Conservation (phyloP, 2,888 invertebrate species). For the Caenorhabditis zanzibari region DNA sequence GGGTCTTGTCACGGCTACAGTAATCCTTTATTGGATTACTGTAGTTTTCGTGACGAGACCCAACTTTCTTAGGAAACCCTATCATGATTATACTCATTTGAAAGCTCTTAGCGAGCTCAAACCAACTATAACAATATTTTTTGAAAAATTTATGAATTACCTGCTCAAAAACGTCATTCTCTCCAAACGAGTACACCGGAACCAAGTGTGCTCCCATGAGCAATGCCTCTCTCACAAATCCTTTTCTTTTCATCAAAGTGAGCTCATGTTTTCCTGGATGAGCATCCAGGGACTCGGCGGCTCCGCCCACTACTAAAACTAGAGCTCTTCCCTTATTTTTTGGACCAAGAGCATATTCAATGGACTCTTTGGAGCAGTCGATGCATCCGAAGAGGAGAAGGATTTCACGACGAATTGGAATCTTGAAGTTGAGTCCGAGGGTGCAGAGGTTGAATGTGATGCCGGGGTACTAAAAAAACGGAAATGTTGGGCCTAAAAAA, state of each 20-base stretch:
- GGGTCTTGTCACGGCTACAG: not conserved
- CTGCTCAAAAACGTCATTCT: slow-evolving; percentile 84
- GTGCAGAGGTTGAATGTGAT: slow-evolving; percentile 21
- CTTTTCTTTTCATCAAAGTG: slow-evolving; percentile 62
- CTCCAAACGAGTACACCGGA: slow-evolving; percentile 85
- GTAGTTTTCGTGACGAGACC: not conserved
- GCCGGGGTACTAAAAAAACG: slow-evolving; percentile 15
- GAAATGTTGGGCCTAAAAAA: too few species aligned
- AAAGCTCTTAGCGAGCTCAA: not conserved
- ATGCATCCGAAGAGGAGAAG: slow-evolving; percentile 84
- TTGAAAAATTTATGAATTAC: slow-evolving; percentile 1
- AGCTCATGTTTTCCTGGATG: slow-evolving; percentile 86
- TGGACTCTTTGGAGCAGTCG: slow-evolving; percentile 62
- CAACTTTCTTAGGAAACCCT: not conserved
- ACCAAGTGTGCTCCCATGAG: slow-evolving; percentile 83
- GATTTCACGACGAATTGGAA: slow-evolving; percentile 81
- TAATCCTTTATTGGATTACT: not conserved
- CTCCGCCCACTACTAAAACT: slow-evolving; percentile 86
- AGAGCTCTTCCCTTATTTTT: slow-evolving; percentile 51
- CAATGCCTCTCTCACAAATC: slow-evolving; percentile 67
- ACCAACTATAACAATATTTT: too few species aligned
- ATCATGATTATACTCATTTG: not conserved
- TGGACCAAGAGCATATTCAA: slow-evolving; percentile 56
- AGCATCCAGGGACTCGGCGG: slow-evolving; percentile 91
- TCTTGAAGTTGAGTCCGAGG: slow-evolving; percentile 10